A percentile compares a stretch with the other conserved stretches of the same genome.
phyloP scores from a whole-genome alignment of 1,140 invertebrate genomes.

The Orchesella cincta region DNA sequence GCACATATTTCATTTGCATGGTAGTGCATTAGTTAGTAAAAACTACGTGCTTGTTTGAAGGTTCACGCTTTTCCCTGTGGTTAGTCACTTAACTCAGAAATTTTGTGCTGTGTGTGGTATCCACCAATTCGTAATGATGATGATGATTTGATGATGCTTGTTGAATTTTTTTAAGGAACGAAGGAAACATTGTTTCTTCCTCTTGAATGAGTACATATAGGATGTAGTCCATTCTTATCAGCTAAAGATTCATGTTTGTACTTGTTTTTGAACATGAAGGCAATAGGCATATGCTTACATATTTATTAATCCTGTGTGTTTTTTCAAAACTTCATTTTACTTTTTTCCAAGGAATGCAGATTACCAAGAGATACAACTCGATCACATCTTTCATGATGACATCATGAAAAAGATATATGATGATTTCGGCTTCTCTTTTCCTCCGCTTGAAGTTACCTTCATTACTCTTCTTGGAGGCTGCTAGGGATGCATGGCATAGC shows the following conservation, averaged over 20 bases:
- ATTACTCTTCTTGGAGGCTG: no score
- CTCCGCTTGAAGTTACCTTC: background rate
- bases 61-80: constrained; percentile 9
- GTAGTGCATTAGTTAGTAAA: background rate
- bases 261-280: background rate
- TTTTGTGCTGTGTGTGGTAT: constrained; percentile 14
- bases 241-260: background rate
- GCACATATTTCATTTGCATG: constrained; percentile 7
- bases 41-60: background rate
- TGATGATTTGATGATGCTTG: constrained; percentile 16
- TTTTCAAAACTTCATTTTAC: background rate
- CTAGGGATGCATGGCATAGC: no score
- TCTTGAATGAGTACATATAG: no score
- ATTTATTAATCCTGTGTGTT: background rate
- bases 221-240: background rate
- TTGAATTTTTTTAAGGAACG: background rate
- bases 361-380: constrained; percentile 45
- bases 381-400: constrained; percentile 45
- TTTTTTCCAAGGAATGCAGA: constrained; percentile 42
- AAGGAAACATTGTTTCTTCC: background rate
- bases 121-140: background rate
- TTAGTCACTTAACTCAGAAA: background rate
- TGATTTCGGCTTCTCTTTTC: constrained; percentile 2
- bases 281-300: background rate
- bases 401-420: constrained; percentile 37